Conservation (phyloP, 1,140 invertebrate genomes). For the Gonioctena quinquepunctata region DNA sequence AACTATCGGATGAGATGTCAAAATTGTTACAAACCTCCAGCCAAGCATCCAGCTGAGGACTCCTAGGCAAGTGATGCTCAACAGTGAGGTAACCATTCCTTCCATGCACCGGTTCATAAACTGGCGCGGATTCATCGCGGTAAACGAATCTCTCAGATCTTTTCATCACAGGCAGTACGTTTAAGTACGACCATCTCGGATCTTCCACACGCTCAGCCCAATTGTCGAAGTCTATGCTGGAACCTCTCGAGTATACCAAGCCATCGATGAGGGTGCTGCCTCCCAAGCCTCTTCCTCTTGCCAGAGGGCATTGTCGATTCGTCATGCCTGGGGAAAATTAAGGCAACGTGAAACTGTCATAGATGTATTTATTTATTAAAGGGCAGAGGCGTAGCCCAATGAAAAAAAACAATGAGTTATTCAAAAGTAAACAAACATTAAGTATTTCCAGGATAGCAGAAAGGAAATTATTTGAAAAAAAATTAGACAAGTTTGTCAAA, state of each 20-base stretch:
- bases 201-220: constrained; percentile 70
- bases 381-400: too few species aligned
- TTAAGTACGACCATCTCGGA: constrained; percentile 67
- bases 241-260: constrained; percentile 69
- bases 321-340: constrained; percentile 24
- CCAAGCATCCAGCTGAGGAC: neutral
- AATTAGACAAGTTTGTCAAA: neutral
- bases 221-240: constrained; percentile 66
- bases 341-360: too few species aligned
- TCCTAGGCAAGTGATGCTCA: constrained; percentile 9
- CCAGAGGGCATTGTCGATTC: constrained; percentile 46
- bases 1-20: too few species aligned
- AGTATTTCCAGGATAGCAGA: neutral
- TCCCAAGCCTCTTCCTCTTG: constrained; percentile 58
- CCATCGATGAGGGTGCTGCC: constrained; percentile 66
- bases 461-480: neutral
- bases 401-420: too few species aligned
- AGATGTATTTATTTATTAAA: too few species aligned
- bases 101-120: constrained; percentile 12
- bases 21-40: too few species aligned
- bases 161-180: constrained; percentile 65
- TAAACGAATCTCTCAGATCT: constrained; percentile 49
- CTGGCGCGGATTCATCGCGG: constrained; percentile 53
- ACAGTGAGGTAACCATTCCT: constrained; percentile 24
- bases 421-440: neutral